Base-by-base conservation (phyloP, 2,797 vertebrate species). In the Coilia nasus region DNA sequence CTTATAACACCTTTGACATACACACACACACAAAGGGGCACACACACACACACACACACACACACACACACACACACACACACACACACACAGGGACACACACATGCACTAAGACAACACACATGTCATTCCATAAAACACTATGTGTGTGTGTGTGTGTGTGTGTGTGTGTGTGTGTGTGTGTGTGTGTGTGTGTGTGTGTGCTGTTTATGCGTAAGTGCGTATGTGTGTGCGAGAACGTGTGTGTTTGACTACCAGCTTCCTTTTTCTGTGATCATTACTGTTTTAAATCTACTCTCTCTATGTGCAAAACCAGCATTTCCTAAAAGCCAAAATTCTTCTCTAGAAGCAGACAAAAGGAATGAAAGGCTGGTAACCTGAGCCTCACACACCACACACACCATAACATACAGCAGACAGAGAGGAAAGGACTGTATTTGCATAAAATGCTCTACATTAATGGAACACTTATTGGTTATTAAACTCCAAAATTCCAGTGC, bases 371-470 rank as follows among this genome's bases (percentile, higher is more conserved):
- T 12, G 60, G 60, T 64, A 64, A 64, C 23, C 60, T 23, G 9
- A 64, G 4, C 9, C 60, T 11, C 23, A 23, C 21, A n/a, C 60
- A 23, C 23, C 50, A 54, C 50, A 54, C 50, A 54, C 50, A 3
- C 2, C 35, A 41, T 41, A 41, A 54, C 50, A 54, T 14, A 54
- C 50, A 54, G 50, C 50, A 54, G 50, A 54, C 50, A 54, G 50
- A 54, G 50, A 54, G 50, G 50, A 54, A 54, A 54, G 50, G 1
- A 54, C 50, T 54, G 50, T 54, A 9, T 54, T 54, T 54, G 50
- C 50, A 54, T 10, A 94, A 93, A 92, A 92, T 86, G 87, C 91
- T 86, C 90, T 91, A 88, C 91, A 92, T 90, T 92, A 91, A 89
- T 90, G 9, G 7, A 3, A 14, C 50, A 54, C 50, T 14, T 54